Evolutionary conservation across 2,113 vertebrate species (phyloP).

Genomic region (Amphiprion percula): DNA sequence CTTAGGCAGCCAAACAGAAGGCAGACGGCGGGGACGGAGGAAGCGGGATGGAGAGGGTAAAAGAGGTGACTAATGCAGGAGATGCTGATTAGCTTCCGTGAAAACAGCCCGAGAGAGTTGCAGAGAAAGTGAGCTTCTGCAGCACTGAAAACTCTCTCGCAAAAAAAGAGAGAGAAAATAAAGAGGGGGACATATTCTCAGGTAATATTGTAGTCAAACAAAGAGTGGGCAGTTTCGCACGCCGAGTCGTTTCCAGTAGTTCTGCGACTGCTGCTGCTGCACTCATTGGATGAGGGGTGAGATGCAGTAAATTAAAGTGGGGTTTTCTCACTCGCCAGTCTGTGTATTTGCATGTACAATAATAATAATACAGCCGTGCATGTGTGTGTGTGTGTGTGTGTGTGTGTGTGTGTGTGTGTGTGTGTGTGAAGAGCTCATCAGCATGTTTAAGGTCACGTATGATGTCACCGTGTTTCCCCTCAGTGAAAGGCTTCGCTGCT

Average conservation of each 20-base stretch:
- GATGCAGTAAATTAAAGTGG: constrained; percentile 39
- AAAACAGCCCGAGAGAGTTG: constrained; percentile 57
- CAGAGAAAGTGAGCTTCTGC: constrained; percentile 51
- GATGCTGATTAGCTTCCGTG: constrained; percentile 65
- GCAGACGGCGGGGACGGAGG: constrained; percentile 42
- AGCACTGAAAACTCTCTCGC: constrained; percentile 23
- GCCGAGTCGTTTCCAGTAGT: constrained; percentile 40
- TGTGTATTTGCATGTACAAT: constrained; percentile 52
- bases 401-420: constrained; percentile 14
- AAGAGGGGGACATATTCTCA: constrained; percentile 22
- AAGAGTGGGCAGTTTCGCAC: constrained; percentile 29
- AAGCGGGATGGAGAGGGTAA: constrained; percentile 57
- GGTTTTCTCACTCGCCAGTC: constrained; percentile 46
- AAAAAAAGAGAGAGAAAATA: neutral
- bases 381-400: constrained; percentile 21
- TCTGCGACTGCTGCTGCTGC: neutral
- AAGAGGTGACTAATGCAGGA: constrained; percentile 68
- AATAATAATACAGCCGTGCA: constrained; percentile 30
- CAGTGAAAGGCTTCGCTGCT: constrained; percentile 41
- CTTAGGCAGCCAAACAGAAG: constrained; percentile 58
- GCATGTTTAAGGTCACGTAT: constrained; percentile 74
- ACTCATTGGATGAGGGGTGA: constrained; percentile 26
- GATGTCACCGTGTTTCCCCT: constrained; percentile 74
- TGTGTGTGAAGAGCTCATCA: constrained; percentile 42
- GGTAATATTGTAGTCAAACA: constrained; percentile 38